Evolutionary conservation across 2,888 invertebrate species (phyloP).

Genomic region (Drosophila paranaensis): DNA sequence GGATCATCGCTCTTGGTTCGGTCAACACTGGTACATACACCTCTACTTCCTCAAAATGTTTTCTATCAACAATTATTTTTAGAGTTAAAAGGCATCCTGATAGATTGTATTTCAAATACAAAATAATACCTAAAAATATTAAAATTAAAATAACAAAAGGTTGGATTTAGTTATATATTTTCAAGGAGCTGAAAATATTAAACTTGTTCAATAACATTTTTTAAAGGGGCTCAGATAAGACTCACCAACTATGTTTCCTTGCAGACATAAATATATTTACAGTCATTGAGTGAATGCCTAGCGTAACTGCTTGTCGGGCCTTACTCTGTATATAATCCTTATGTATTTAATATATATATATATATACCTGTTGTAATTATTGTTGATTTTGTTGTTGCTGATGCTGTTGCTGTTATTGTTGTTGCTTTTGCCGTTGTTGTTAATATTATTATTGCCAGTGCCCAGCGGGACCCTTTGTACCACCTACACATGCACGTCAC

Average conservation of each 20-base stretch:
- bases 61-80: no score
- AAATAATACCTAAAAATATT: no score
- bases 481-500: constrained; percentile 16
- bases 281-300: neutral
- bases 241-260: neutral
- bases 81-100: no score
- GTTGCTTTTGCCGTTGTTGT: constrained; percentile 5
- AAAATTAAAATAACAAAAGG: no score
- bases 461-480: constrained; percentile 37
- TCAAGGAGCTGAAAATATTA: no score
- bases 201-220: neutral
- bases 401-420: constrained; percentile 1
- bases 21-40: no score
- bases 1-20: no score
- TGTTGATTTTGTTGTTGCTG: neutral
- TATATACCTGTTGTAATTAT: neutral
- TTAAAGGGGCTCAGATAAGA: neutral
- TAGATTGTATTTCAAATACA: no score
- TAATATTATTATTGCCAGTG: constrained; percentile 15
- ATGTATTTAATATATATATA: neutral
- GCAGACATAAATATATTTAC: neutral
- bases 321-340: neutral
- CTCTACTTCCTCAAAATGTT: no score
- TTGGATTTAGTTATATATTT: no score
- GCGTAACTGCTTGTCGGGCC: neutral